Base-by-base conservation (phyloP, 1,140 invertebrate species). In the Coptotermes formosanus region DNA sequence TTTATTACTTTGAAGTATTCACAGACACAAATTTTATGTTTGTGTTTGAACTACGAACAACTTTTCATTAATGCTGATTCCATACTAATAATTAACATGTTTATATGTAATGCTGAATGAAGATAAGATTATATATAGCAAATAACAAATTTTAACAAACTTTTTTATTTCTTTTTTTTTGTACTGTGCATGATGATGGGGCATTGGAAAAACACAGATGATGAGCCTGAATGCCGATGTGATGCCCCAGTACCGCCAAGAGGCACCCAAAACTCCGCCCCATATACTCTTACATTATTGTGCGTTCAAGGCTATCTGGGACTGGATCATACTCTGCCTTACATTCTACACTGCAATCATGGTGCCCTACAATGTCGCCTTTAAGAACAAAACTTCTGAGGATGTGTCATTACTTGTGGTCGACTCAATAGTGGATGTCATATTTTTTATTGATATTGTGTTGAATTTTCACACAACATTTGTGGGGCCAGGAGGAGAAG, bases 301-400 rank as follows among this genome's bases (percentile, higher is more conserved):
- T 93, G 97, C 98, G 89, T 99, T 99, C 93, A 98, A 98, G 93
- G 97, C 98, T 88, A 98, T 98, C 90, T 99, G 99, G 98, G 99
- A 99, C 93, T 99, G 99, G 99, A 97, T 99, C 90, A 99, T 99
- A 91, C 94, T 99, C 86, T 98, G 98, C 93, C 94, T 99, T 89
- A 99, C 99, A 88, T 99, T 99, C 94, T 99, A 99, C 94, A 99
- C 99, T 87, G 98, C 99, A 90, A 99, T 99, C 91, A 99, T 99
- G 97, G 99, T 99, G 89, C 99, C 99, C 86, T 99, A 99, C 93
- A 99, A 99, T 92, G 98, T 99, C 89, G 98, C 99, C 90, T 99
- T 99, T 94, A 99, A 99, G 92, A 99, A 99, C 92, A 99, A 99
- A 93, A 99, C 98, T 86, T 98, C 98, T 91, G 99, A 99, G 92